Conservation (phyloP, 2,888 invertebrate species). For the Nesidiocoris tenuis region DNA sequence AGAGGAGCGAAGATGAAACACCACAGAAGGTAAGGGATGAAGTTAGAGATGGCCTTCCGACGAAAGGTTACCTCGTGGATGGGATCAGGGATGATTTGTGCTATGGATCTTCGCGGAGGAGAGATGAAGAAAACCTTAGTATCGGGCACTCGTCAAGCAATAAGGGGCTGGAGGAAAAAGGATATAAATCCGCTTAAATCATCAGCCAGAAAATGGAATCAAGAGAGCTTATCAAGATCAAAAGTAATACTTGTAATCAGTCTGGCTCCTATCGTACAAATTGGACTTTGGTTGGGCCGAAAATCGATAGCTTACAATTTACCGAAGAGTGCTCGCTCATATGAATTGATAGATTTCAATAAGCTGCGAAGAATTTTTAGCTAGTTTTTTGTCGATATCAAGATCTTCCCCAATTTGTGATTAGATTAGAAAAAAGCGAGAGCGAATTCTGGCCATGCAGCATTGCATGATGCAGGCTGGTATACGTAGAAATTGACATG, state of each 20-base stretch:
- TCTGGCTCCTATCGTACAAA: no score
- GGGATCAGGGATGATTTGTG: slow-evolving; percentile 39
- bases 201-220: slow-evolving; percentile 25
- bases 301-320: no score
- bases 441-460: no score
- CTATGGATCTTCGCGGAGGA: slow-evolving; percentile 17
- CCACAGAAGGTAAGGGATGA: background rate
- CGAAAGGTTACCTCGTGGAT: slow-evolving; percentile 17
- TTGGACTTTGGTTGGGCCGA: no score
- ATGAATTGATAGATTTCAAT: no score
- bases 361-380: no score
- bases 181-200: slow-evolving; percentile 39
- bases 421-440: no score
- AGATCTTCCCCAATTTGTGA: no score
- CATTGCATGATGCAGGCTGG: no score
- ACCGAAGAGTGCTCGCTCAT: no score
- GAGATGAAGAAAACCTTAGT: background rate
- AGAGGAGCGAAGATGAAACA: slow-evolving; percentile 28
- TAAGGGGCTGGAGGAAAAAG: slow-evolving; percentile 8
- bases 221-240: slow-evolving; percentile 22
- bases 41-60: background rate
- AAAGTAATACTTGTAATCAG: slow-evolving; percentile 34
- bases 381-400: no score
- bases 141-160: slow-evolving; percentile 38
- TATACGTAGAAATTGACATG: no score